Evolutionary conservation across 2,113 vertebrate genomes (phyloP), one percentile per base, ranked within the genome.

Genomic region (Thalassoma bifasciatum): DNA sequence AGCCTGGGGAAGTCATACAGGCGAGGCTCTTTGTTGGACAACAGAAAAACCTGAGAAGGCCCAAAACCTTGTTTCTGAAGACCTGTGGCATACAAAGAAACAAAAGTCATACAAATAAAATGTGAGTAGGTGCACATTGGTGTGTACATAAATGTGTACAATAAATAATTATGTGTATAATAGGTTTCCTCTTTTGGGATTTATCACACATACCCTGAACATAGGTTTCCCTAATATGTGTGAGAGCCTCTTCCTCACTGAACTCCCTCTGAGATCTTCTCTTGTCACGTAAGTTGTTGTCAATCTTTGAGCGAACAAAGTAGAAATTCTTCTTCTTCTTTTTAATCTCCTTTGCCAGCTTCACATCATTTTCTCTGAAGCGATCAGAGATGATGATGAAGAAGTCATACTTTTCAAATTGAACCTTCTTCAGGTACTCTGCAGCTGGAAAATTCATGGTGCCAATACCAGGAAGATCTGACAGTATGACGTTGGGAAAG

Each of bases 271-370:
- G 30, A 30, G 30, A 51, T 30, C 14, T 50, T 53, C 34, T 0
- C 2, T 22, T 54, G 19, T 12, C 10, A 0, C 1, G 34, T 4
- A 82, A 0, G 4, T 66, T 12, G 0, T 61, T 1, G 57, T 83
- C 77, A 0, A 83, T 64, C 66, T 83, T 83, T 30, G 84, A 77
- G 38, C 81, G 69, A 40, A 83, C 60, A 60, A 86, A 83, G 84
- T 85, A 85, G 53, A 85, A 85, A 69, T 71, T 74, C n/a, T 81
- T 81, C 26, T 1, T 1, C 69, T 74, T 77, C 54, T 2, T 82
- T 34, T 75, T 26, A 37, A 85, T 79, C 51, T 71, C 79, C 16
- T 13, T 0, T 30, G 59, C 69, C 1, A 81, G 65, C 30, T 69
- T 81, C 5, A 62, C 64, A 53, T 77, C 69, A 49, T 81, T 77